A percentile compares a stretch with the other conserved stretches of the same genome.
phyloP scores from a whole-genome alignment of 2,113 vertebrate genomes.

The Aspidoscelis tigris region DNA sequence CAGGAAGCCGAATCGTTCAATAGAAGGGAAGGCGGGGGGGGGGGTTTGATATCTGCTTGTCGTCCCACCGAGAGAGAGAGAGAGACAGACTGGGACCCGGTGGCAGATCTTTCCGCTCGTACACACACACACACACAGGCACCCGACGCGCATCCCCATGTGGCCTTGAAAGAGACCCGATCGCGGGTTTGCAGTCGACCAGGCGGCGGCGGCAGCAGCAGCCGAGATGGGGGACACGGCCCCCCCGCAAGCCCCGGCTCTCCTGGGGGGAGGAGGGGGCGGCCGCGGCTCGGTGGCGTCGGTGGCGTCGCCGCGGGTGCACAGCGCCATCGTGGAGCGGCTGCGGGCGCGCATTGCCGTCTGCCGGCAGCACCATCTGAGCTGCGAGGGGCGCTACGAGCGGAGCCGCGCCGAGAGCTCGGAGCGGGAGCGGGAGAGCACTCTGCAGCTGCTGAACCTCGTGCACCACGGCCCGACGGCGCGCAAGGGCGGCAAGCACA shows the following conservation, averaged over 20 bases:
- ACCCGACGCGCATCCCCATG: slow-evolving; percentile 37
- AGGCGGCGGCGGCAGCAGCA: slow-evolving; percentile 36
- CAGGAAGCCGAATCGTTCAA: not conserved
- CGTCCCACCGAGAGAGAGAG: not conserved
- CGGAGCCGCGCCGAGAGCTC: slow-evolving; percentile 87
- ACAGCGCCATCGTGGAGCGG: slow-evolving; percentile 94
- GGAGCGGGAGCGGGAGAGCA: slow-evolving; percentile 90
- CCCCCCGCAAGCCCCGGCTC: slow-evolving; percentile 77
- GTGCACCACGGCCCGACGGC: slow-evolving; percentile 88
- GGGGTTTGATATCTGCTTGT: slow-evolving; percentile 18
- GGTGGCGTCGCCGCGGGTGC: slow-evolving; percentile 85
- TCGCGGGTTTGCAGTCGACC: not conserved
- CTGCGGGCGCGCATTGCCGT: slow-evolving; percentile 91
- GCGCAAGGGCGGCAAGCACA: slow-evolving; percentile 80
- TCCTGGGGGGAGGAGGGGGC: slow-evolving; percentile 82
- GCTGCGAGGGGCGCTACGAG: slow-evolving; percentile 91
- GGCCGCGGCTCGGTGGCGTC: slow-evolving; percentile 76
- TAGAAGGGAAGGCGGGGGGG: not conserved
- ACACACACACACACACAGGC: no score
- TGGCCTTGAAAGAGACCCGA: slow-evolving; percentile 55
- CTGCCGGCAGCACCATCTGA: slow-evolving; percentile 93
- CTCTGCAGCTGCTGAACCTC: slow-evolving; percentile 89
- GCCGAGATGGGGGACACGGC: slow-evolving; percentile 90
- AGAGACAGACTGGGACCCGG: no score
- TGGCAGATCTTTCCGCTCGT: no score